Base-by-base conservation (phyloP, 2,797 vertebrate species). In the Antrozous pallidus region DNA sequence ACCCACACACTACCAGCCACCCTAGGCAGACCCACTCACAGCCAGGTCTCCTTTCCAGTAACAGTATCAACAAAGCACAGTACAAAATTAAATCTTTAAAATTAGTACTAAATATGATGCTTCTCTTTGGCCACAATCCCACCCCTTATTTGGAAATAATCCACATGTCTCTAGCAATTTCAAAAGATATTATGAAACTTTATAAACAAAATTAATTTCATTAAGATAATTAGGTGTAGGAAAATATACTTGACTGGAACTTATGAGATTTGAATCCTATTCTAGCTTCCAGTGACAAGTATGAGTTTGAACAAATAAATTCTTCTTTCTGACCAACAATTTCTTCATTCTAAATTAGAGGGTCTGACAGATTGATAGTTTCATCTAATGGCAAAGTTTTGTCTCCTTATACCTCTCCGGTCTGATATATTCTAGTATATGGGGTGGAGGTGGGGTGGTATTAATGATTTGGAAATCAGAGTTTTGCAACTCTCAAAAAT, bases 261-360 rank as follows among this genome's bases (percentile, higher is more conserved):
- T 87, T 54, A 47, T 36, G 40, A 40, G 56, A 83, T 91, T 56
- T 71, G 58, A 75, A 90, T 93, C 28, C 22, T 80, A 9, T 63
- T 81, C 81, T 45, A 73, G 6, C 93, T 91, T 12, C 26, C 38
- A 69, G 4, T 58, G 94, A 73, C 17, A 47, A 40, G 8, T 73
- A 17, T 78, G 56, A 82, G 77, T 84, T 81, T 84, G 36, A 95
- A 13, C 67, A 94, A 84, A 86, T 18, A 16, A 74, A 56, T 92
- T 94, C 14, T 92, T 92, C 4, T 70, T 91, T 58, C 33, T 47
- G 42, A 56, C 11, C 26, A 40, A 92, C 33, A 6, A 8, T 92
- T 56, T 85, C 47, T 90, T 82, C 26, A 12, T 74, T 75, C 61
- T 84, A 88, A 84, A 26, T 95, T 85, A 92, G 7, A 6, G 33